Percentiles rank a stretch among this genome's conserved stretches.
Conservation (phyloP, 2,113 vertebrate species). For the Macquaria ambigua region DNA sequence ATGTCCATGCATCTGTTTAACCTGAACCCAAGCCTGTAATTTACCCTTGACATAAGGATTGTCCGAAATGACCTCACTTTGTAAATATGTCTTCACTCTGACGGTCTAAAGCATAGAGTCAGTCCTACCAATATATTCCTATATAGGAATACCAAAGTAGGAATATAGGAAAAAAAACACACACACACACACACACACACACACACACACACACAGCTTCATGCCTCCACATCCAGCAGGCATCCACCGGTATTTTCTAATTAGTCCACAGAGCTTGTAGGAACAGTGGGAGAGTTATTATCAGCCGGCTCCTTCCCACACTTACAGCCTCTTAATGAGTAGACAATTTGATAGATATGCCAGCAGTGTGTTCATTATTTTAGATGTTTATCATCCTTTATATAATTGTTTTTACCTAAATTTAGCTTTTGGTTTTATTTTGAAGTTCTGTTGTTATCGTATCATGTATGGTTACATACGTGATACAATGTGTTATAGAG, state of each 20-base stretch:
- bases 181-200: too few species aligned
- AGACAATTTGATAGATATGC: conserved; percentile 24
- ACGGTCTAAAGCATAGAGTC: background rate
- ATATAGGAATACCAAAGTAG: background rate
- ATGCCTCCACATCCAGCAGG: conserved; percentile 19
- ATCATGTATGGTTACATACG: background rate
- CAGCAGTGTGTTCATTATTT: conserved; percentile 11
- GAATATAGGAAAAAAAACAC: background rate
- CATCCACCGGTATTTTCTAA: conserved; percentile 29
- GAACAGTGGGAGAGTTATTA: conserved; percentile 34
- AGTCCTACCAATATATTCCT: background rate
- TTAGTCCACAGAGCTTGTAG: conserved; percentile 37
- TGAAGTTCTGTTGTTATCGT: background rate
- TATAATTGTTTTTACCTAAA: background rate
- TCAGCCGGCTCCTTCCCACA: conserved; percentile 22
- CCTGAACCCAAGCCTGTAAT: background rate
- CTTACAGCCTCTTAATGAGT: conserved; percentile 35
- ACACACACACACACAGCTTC: conserved; percentile 11
- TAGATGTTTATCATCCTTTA: background rate
- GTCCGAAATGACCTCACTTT: background rate
- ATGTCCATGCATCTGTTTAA: background rate
- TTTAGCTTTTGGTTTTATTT: background rate
- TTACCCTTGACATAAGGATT: background rate
- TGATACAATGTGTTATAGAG: background rate
- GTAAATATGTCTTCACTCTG: background rate